phyloP scores from a whole-genome alignment of 2,888 invertebrate species.

The Eudemis profundana region DNA sequence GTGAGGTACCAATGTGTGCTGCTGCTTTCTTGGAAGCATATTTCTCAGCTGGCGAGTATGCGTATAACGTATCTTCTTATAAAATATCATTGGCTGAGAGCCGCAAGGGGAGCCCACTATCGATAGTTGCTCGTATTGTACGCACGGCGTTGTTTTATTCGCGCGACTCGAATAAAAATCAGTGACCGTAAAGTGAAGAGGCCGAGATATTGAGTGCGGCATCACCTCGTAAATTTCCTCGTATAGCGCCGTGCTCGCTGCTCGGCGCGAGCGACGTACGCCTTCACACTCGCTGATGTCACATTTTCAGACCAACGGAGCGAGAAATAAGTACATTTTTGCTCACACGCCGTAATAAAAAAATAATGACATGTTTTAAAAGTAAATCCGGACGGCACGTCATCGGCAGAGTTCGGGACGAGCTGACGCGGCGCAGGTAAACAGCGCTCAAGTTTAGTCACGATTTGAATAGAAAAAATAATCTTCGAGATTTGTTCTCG shows the following conservation, averaged over 20 bases:
- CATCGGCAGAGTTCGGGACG: slow-evolving; percentile 24
- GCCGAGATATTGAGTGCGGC: slow-evolving; percentile 75
- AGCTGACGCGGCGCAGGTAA: slow-evolving; percentile 35
- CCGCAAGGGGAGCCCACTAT: slow-evolving; percentile 25
- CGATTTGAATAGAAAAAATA: slow-evolving; percentile 36
- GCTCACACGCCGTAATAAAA: slow-evolving; percentile 80
- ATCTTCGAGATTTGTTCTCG: slow-evolving; percentile 36
- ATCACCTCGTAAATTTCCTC: slow-evolving; percentile 72
- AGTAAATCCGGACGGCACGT: slow-evolving; percentile 64
- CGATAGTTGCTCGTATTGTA: slow-evolving; percentile 46
- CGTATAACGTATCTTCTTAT: too few species aligned
- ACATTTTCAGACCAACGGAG: slow-evolving; percentile 84
- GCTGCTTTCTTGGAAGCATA: too few species aligned
- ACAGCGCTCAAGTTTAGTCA: slow-evolving; percentile 38
- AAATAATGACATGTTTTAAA: slow-evolving; percentile 83
- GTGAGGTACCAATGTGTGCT: too few species aligned
- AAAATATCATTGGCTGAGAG: too few species aligned
- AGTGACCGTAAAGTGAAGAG: slow-evolving; percentile 76
- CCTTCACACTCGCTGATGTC: slow-evolving; percentile 81
- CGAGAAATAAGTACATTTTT: slow-evolving; percentile 85
- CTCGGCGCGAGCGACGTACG: slow-evolving; percentile 55
- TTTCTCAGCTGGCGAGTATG: too few species aligned
- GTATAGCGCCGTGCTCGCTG: slow-evolving; percentile 44
- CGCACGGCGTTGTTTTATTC: slow-evolving; percentile 50
- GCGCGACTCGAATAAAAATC: slow-evolving; percentile 68